Percentiles rank a stretch among this genome's conserved stretches.
These are phyloP conservation scores for cattle (Bos taurus) DNA, from an alignment of 2,113 vertebrate genomes.

Conservation along the genomic window DNA sequence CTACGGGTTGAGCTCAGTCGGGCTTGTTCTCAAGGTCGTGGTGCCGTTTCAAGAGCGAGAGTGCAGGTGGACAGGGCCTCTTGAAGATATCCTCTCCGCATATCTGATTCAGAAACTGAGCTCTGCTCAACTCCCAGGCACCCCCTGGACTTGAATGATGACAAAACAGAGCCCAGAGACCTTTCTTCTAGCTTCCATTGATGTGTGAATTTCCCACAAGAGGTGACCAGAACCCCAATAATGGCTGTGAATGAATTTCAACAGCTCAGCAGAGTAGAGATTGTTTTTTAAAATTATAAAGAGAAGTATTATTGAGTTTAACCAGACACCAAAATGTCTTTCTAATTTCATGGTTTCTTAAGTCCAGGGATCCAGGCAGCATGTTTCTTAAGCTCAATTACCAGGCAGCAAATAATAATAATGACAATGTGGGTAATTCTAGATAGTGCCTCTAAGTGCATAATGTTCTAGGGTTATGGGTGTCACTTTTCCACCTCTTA, in stretches of 20 bases:
- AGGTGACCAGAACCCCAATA: not conserved
- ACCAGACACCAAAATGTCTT: not conserved
- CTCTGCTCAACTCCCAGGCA: not conserved
- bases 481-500: not conserved
- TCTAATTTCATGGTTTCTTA: not conserved
- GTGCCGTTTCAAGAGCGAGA: not conserved
- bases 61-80: not conserved
- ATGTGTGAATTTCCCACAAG: not conserved
- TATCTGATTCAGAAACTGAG: not conserved
- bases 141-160: not conserved
- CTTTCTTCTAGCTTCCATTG: not conserved
- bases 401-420: not conserved
- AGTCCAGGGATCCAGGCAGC: not conserved
- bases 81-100: not conserved
- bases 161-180: not conserved
- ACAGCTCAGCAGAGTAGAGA: not conserved
- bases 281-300: slow-evolving; percentile 6
- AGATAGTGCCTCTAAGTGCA: not conserved
- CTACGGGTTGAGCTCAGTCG: accelerated
- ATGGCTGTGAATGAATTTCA: not conserved
- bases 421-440: not conserved
- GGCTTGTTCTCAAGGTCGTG: not conserved
- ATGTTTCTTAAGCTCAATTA: not conserved
- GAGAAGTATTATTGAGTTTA: not conserved
- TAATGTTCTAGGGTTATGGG: not conserved